phyloP scores from a whole-genome alignment of 2,888 invertebrate species.

The Pyrocoelia pectoralis region DNA sequence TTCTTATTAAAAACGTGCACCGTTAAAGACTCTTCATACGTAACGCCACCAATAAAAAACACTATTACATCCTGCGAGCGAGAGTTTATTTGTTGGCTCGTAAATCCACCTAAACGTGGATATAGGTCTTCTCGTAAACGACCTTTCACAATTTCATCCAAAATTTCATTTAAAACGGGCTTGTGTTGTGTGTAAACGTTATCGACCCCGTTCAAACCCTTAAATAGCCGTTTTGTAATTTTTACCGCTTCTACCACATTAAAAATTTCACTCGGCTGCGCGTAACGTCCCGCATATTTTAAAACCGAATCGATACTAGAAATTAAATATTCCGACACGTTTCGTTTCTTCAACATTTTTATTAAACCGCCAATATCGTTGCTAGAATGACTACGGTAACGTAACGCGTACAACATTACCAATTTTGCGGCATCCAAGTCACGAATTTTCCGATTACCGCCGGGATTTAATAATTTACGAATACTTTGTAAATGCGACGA shows the following conservation, averaged over 20 bases:
- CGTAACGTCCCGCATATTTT: constrained; percentile 86
- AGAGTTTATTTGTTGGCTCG: constrained; percentile 60
- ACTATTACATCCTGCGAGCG: constrained; percentile 94
- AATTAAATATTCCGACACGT: constrained; percentile 70
- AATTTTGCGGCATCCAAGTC: constrained; percentile 85
- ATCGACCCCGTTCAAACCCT: constrained; percentile 94
- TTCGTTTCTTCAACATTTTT: constrained; percentile 75
- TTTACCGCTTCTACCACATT: constrained; percentile 83
- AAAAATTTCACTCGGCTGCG: constrained; percentile 84
- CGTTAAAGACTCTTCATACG: constrained; percentile 92
- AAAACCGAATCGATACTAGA: constrained; percentile 71
- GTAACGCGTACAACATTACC: constrained; percentile 91
- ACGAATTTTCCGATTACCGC: constrained; percentile 68
- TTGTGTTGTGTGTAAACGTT: constrained; percentile 99
- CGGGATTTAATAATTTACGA: constrained; percentile 72
- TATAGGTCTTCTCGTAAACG: constrained; percentile 86
- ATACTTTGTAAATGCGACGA: constrained; percentile 80
- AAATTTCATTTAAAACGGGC: constrained; percentile 86
- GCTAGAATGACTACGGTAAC: constrained; percentile 90
- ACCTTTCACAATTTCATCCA: constrained; percentile 91
- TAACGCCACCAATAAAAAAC: constrained; percentile 95
- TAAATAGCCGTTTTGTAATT: constrained; percentile 89
- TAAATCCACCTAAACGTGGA: constrained; percentile 77
- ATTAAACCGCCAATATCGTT: constrained; percentile 82
- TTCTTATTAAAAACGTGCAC: constrained; percentile 82